These are phyloP conservation scores for Neomonachus schauinslandi DNA, from an alignment of 2,113 vertebrate species.

Conservation along the genomic window DNA sequence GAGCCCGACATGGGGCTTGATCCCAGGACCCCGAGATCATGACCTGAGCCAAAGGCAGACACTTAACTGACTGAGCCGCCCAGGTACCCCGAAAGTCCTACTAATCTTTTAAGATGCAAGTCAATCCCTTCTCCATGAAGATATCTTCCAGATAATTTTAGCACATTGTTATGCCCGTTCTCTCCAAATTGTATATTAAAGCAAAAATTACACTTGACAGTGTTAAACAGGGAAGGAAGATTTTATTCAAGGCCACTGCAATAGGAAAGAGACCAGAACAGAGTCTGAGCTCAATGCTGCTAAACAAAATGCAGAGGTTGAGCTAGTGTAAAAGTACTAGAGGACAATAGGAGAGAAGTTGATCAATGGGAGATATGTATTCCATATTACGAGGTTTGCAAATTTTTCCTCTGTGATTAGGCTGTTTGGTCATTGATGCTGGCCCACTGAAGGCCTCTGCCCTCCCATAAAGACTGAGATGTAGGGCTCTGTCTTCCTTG, in stretches of 20 bases:
- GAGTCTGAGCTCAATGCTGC: neutral
- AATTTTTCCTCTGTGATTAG: neutral
- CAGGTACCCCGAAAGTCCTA: neutral
- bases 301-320: neutral
- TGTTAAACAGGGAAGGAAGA: neutral
- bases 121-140: neutral
- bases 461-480: neutral
- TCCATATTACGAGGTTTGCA: neutral
- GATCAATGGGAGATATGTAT: too few species aligned
- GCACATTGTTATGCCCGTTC: neutral
- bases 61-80: neutral
- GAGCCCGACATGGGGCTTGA: neutral
- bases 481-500: neutral
- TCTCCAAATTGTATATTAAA: neutral
- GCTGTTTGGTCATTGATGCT: neutral
- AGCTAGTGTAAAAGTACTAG: neutral
- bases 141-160: neutral
- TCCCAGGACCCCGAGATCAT: neutral
- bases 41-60: neutral
- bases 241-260: neutral
- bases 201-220: neutral
- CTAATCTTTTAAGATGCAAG: neutral
- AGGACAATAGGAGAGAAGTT: neutral
- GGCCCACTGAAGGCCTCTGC: neutral
- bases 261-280: fast-evolving